Evolutionary conservation across 2,797 vertebrate species (phyloP).

Genomic region (Parauchenoglanis punctatus): DNA sequence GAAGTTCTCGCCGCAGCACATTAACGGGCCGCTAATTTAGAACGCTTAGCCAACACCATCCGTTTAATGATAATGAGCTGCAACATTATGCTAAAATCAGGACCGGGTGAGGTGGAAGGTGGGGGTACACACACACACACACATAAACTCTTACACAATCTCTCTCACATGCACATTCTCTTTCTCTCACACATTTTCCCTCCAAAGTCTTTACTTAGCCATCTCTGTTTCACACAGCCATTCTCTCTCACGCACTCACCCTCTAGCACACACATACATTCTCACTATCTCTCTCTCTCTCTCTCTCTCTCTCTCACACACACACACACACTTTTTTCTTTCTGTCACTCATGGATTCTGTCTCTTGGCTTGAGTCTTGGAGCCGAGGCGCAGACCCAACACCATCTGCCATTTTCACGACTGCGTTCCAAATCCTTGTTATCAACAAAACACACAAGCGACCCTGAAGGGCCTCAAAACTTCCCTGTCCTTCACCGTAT

Average conservation of each 20-base stretch:
- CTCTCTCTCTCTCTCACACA: slow-evolving; percentile 28
- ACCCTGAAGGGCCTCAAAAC: slow-evolving; percentile 65
- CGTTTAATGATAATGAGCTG: slow-evolving; percentile 60
- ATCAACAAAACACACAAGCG: slow-evolving; percentile 72
- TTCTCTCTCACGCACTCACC: not conserved
- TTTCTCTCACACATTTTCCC: not conserved
- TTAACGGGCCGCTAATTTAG: slow-evolving; percentile 42
- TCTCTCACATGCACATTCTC: not conserved
- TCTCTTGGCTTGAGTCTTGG: slow-evolving; percentile 59
- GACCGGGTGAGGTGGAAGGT: slow-evolving; percentile 30
- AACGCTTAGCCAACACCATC: slow-evolving; percentile 47
- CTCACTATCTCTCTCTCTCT: not conserved
- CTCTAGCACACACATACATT: not conserved
- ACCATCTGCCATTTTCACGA: slow-evolving; percentile 76
- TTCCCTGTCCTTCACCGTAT: slow-evolving; percentile 41
- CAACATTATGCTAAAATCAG: slow-evolving; percentile 57
- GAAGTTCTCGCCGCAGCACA: slow-evolving; percentile 34
- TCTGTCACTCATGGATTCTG: slow-evolving; percentile 44
- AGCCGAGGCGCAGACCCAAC: slow-evolving; percentile 59
- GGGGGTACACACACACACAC: not conserved
- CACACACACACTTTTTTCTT: slow-evolving; percentile 17
- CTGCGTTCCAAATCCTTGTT: slow-evolving; percentile 77
- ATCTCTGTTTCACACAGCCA: not conserved
- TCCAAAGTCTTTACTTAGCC: not conserved
- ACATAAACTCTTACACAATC: not conserved